A percentile compares a stretch with the other conserved stretches of the same genome.
Evolutionary conservation across 2,797 vertebrate genomes (phyloP).

Genomic region (Tarsius wallacei): DNA sequence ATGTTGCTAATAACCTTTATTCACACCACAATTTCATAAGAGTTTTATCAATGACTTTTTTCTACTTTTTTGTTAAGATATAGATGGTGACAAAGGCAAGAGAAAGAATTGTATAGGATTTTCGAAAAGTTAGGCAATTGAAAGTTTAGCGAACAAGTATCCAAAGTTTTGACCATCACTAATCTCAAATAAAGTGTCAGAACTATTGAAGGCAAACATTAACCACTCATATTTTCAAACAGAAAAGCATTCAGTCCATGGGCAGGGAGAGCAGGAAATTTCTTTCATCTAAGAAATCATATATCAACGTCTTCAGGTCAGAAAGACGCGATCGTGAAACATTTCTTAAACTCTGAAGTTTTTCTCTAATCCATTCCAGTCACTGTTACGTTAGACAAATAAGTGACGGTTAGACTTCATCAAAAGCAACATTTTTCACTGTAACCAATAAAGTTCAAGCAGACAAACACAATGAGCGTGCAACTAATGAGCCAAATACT

Average conservation of each 20-base stretch:
- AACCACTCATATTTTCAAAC: conserved; percentile 75
- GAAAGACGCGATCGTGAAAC: conserved; percentile 84
- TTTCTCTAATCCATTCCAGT: conserved; percentile 88
- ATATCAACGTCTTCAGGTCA: conserved; percentile 85
- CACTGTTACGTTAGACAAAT: conserved; percentile 83
- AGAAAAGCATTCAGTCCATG: conserved; percentile 71
- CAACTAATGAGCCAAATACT: conserved; percentile 50
- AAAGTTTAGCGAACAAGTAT: conserved; percentile 63
- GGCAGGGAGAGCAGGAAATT: conserved; percentile 77
- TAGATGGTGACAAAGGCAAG: neutral
- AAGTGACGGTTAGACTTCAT: conserved; percentile 82
- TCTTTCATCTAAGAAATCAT: conserved; percentile 79
- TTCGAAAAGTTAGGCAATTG: conserved; percentile 46
- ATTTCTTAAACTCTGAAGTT: conserved; percentile 85
- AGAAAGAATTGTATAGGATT: neutral
- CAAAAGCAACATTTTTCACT: conserved; percentile 84
- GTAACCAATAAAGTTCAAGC: conserved; percentile 81
- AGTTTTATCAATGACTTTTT: neutral
- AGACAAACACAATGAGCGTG: conserved; percentile 67
- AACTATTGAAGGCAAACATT: conserved; percentile 59
- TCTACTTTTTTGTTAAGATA: neutral
- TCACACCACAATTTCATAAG: neutral
- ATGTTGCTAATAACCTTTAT: neutral
- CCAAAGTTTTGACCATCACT: conserved; percentile 65
- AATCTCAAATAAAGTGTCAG: conserved; percentile 75